Conservation (phyloP, 2,797 vertebrate species). For the Cryptoblepharus egeriae region DNA sequence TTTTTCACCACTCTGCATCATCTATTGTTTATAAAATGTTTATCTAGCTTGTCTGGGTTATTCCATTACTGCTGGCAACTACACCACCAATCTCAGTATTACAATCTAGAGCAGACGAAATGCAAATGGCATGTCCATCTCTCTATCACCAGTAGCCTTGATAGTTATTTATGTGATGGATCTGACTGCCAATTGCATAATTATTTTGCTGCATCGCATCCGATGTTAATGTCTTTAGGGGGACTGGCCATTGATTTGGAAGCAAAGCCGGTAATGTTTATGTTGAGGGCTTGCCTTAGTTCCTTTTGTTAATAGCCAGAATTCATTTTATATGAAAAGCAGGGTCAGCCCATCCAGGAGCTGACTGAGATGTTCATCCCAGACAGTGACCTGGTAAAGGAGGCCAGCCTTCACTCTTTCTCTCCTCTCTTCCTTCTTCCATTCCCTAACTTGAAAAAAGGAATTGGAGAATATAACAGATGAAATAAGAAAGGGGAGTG, state of each 20-base stretch:
- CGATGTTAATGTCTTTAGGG: neutral
- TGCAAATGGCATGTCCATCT: neutral
- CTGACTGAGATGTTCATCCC: too few relatives aligned
- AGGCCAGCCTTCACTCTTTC: too few relatives aligned
- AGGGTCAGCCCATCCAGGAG: neutral
- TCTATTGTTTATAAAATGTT: slow-evolving; percentile 17
- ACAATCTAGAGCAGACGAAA: neutral
- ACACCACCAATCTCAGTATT: neutral
- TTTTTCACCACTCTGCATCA: neutral
- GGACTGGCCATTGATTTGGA: neutral
- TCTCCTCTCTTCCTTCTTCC: too few relatives aligned
- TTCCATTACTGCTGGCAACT: neutral
- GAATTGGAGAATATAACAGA: too few relatives aligned
- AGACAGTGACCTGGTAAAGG: too few relatives aligned
- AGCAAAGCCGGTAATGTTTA: neutral
- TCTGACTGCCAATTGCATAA: neutral
- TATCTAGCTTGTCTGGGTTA: neutral
- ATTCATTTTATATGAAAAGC: neutral
- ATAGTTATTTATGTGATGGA: neutral
- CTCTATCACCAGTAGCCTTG: neutral
- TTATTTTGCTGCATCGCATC: neutral
- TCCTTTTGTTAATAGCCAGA: neutral
- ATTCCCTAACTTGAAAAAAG: too few relatives aligned
- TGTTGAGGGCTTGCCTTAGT: neutral
- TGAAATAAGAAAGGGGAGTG: too few relatives aligned